Conservation (phyloP, 2,797 vertebrate genomes). For the Diglossa cyanea region DNA sequence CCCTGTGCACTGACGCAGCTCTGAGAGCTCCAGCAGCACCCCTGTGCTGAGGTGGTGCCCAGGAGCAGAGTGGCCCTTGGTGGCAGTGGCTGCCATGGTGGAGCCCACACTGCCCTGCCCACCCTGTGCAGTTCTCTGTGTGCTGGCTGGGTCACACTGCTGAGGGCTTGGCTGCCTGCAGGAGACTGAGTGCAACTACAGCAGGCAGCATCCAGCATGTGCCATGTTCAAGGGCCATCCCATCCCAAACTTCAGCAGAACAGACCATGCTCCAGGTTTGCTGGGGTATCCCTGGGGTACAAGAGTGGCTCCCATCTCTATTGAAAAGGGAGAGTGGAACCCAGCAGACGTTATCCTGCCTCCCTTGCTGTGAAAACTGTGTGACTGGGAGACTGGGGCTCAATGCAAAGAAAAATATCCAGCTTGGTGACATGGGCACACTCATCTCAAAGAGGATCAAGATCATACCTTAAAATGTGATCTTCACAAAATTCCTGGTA, state of each 20-base stretch:
- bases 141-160: fast-evolving
- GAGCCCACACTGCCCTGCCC: fast-evolving
- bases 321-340: not conserved
- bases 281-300: not conserved
- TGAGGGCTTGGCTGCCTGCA: not conserved
- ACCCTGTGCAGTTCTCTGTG: fast-evolving
- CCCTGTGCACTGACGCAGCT: not conserved
- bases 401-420: not conserved
- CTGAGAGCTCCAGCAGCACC: not conserved
- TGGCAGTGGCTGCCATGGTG: not conserved
- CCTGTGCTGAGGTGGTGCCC: not conserved
- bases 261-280: not conserved
- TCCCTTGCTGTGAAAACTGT: not conserved
- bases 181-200: not conserved
- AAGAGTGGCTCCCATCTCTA: not conserved
- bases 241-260: not conserved
- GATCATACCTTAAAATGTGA: not conserved
- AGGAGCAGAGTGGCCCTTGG: fast-evolving
- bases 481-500: not conserved
- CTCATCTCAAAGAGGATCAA: not conserved
- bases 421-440: not conserved
- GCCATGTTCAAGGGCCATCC: not conserved
- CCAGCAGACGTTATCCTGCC: not conserved
- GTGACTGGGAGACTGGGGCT: not conserved
- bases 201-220: not conserved